Conservation (phyloP, 2,888 invertebrate genomes). For the Ischnus inquisitorius region DNA sequence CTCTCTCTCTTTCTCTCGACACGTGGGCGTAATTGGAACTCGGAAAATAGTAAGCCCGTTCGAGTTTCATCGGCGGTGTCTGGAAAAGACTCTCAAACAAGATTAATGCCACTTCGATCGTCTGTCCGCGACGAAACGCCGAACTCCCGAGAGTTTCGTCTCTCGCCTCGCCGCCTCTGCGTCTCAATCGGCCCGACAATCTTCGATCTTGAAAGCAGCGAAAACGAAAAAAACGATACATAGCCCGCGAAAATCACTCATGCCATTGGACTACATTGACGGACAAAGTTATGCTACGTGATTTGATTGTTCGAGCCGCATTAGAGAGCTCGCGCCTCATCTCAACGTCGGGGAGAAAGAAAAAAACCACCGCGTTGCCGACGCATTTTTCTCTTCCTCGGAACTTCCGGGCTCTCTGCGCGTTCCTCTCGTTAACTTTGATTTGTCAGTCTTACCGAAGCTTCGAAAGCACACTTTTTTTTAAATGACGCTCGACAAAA, state of each 20-base stretch:
- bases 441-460: constrained; percentile 80
- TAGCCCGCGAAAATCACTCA: constrained; percentile 11
- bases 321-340: constrained; percentile 8
- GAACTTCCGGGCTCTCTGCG: constrained; percentile 35
- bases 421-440: constrained; percentile 72
- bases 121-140: constrained; percentile 5
- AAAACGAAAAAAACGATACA: background rate
- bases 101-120: constrained; percentile 49
- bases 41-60: constrained; percentile 39
- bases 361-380: constrained; percentile 8
- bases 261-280: background rate
- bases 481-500: constrained; percentile 40
- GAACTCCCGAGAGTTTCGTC: too few relatives aligned
- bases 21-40: constrained; percentile 40
- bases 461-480: constrained; percentile 71
- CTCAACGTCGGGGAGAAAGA: constrained; percentile 28
- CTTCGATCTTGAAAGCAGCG: constrained; percentile 30
- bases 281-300: constrained; percentile 57
- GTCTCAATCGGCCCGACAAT: constrained; percentile 15
- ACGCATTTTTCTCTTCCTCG: constrained; percentile 18
- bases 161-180: background rate
- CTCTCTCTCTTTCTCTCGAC: background rate
- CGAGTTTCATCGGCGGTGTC: constrained; percentile 21
- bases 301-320: constrained; percentile 62
- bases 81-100: constrained; percentile 26